These are phyloP conservation scores for Euclidia mi DNA, from an alignment of 2,888 invertebrate species.

Conservation along the genomic window DNA sequence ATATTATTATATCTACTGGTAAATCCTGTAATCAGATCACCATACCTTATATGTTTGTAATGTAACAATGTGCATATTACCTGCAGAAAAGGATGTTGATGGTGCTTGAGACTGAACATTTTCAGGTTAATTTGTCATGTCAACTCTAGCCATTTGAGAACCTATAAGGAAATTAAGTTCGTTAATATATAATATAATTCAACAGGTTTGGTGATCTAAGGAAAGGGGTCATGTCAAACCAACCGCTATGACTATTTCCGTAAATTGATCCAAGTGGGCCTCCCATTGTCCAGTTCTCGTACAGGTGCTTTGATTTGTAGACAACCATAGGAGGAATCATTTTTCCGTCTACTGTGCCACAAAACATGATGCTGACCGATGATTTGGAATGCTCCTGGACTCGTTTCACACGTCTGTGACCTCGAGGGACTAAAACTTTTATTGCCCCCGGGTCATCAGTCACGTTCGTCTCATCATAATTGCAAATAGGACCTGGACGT, in stretches of 20 bases:
- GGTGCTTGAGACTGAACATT: no score
- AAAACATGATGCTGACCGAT: slow-evolving; percentile 3
- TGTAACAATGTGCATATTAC: no score
- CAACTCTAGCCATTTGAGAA: no score
- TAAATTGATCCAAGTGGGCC: background rate
- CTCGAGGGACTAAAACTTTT: background rate
- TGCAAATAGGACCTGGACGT: background rate
- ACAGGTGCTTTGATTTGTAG: slow-evolving; percentile 6
- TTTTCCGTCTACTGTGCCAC: slow-evolving; percentile 2
- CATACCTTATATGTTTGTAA: no score
- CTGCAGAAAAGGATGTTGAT: no score
- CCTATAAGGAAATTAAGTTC: no score
- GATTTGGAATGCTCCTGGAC: slow-evolving; percentile 3
- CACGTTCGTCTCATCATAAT: no score
- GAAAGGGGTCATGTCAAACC: background rate
- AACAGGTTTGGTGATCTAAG: no score
- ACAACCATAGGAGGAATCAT: slow-evolving; percentile 7
- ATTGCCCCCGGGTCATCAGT: slow-evolving; percentile 1
- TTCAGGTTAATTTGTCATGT: no score
- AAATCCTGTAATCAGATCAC: no score
- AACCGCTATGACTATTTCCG: background rate
- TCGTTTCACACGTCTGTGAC: background rate
- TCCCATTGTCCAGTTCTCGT: background rate
- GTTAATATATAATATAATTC: no score
- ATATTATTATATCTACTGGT: no score